Evolutionary conservation across 2,113 vertebrate species (phyloP).

Genomic region (Platichthys flesus): DNA sequence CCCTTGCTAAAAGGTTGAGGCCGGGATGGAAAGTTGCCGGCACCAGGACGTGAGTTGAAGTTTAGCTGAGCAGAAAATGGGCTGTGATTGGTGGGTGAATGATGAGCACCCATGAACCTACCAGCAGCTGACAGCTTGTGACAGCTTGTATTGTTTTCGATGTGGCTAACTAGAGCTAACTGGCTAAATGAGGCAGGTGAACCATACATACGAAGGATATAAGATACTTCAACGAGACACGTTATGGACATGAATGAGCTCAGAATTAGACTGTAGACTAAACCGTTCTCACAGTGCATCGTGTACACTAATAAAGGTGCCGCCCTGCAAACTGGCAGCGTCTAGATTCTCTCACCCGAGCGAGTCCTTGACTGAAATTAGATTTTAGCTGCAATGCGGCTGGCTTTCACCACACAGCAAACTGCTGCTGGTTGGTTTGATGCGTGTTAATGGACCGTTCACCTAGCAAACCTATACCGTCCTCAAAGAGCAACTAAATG

Average conservation of each 20-base stretch:
- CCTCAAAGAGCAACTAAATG: slow-evolving; percentile 40
- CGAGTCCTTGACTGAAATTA: slow-evolving; percentile 55
- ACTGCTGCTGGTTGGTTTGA: slow-evolving; percentile 40
- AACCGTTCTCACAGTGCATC: no score
- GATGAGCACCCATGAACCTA: no score
- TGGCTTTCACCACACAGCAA: slow-evolving; percentile 22
- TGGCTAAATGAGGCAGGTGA: neutral
- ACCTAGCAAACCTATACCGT: slow-evolving; percentile 23
- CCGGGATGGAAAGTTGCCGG: no score
- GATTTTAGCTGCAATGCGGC: slow-evolving; percentile 59
- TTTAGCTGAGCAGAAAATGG: no score
- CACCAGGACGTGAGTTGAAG: no score
- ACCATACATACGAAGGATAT: neutral
- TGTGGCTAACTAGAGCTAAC: neutral
- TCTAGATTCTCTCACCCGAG: slow-evolving; percentile 33
- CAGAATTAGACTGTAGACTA: neutral
- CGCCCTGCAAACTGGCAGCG: slow-evolving; percentile 13
- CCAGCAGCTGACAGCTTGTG: no score
- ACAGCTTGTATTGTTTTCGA: no score
- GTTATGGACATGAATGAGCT: neutral
- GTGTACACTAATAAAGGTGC: neutral
- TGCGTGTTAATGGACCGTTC: slow-evolving; percentile 43
- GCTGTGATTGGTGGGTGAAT: no score
- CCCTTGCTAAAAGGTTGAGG: no score
- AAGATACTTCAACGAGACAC: neutral